Conservation (phyloP, 2,888 invertebrate genomes). For the Resseliella maxima region DNA sequence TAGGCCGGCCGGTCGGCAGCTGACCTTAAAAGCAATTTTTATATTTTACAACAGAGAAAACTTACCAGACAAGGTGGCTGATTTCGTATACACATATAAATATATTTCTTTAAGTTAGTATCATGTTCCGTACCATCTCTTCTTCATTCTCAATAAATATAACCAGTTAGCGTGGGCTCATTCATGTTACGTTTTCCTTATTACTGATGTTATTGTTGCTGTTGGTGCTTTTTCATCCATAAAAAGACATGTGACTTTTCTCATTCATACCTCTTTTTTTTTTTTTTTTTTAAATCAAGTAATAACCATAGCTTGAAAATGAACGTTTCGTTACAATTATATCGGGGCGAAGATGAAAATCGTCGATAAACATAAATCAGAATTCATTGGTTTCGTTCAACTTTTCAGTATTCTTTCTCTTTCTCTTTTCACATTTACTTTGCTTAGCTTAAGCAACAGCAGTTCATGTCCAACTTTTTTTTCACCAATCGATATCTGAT, state of each 20-base stretch:
- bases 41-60: neutral
- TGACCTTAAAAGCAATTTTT: neutral
- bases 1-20: conserved; percentile 45
- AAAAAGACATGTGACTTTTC: neutral
- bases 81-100: neutral
- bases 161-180: neutral
- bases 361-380: neutral
- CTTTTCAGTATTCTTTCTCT: neutral
- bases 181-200: neutral
- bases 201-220: neutral
- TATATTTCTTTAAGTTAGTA: neutral
- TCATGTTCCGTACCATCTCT: neutral
- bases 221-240: neutral
- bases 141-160: neutral
- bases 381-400: neutral
- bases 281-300: neutral
- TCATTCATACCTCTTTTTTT: neutral
- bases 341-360: neutral
- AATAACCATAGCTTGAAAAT: neutral
- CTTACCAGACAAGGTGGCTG: conserved; percentile 35
- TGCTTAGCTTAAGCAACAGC: neutral
- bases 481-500: neutral
- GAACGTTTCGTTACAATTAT: conserved; percentile 21
- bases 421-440: neutral
- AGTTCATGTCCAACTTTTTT: neutral